These are phyloP conservation scores for Muntiacus muntjak DNA, from an alignment of 2,113 vertebrate genomes.

Conservation along the genomic window DNA sequence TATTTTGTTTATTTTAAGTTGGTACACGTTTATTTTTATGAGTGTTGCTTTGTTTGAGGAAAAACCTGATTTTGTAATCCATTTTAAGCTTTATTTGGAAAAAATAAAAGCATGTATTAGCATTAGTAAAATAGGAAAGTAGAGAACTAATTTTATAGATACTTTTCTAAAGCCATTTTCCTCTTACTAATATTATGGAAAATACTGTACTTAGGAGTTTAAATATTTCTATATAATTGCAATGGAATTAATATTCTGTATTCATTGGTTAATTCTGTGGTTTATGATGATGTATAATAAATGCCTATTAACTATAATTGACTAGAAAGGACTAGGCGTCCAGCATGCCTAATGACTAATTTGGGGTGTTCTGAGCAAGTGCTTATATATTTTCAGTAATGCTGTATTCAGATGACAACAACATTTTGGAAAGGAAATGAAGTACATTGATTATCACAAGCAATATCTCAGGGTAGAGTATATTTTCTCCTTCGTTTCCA, in stretches of 20 bases:
- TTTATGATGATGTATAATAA: constrained; percentile 67
- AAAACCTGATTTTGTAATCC: not conserved
- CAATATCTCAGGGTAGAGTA: not conserved
- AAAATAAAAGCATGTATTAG: not conserved
- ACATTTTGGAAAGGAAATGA: not conserved
- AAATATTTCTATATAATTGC: constrained; percentile 71
- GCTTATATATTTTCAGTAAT: constrained; percentile 29
- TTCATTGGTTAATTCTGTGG: constrained; percentile 50
- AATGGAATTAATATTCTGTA: constrained; percentile 58
- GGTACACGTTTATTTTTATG: not conserved
- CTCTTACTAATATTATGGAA: constrained; percentile 64
- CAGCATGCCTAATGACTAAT: constrained; percentile 40
- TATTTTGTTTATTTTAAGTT: not conserved
- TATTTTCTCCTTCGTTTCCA: not conserved
- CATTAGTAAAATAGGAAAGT: not conserved
- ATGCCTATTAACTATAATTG: constrained; percentile 46
- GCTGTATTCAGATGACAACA: not conserved
- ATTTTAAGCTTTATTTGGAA: not conserved
- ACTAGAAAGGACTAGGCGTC: constrained; percentile 15
- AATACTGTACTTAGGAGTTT: constrained; percentile 60
- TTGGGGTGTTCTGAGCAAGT: constrained; percentile 38
- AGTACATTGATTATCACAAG: not conserved
- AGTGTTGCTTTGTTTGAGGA: not conserved
- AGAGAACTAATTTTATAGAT: not conserved
- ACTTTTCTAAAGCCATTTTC: constrained; percentile 46